Evolutionary conservation across 2,797 vertebrate genomes (phyloP).

Genomic region (Eospalax fontanierii): DNA sequence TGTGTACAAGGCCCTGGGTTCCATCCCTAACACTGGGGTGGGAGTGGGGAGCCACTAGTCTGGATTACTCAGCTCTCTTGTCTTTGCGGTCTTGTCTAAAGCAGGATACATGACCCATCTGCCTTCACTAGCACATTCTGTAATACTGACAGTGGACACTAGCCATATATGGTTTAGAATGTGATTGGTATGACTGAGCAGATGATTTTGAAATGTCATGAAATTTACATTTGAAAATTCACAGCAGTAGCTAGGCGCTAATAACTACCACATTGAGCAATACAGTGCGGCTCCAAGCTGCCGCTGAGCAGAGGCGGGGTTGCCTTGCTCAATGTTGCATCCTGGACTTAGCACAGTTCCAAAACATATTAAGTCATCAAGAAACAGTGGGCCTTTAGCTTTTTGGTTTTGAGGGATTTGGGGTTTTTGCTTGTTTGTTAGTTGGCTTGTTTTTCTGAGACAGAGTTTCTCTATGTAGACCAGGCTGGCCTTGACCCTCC

Average conservation of each 20-base stretch:
- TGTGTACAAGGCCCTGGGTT: background rate
- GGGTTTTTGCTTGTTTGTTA: background rate
- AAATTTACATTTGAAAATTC: background rate
- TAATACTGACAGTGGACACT: background rate
- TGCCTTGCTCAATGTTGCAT: background rate
- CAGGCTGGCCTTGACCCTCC: background rate
- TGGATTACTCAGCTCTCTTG: background rate
- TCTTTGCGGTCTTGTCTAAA: background rate
- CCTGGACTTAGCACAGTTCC: background rate
- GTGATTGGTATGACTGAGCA: background rate
- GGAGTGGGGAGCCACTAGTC: background rate
- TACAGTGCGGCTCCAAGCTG: background rate
- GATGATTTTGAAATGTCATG: background rate
- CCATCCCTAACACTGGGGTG: background rate
- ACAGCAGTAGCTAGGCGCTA: background rate
- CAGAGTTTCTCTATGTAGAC: background rate
- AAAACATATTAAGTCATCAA: background rate
- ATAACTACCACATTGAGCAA: background rate
- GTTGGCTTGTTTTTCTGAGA: background rate
- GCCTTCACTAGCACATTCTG: background rate
- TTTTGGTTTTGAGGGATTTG: background rate
- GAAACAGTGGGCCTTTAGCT: background rate
- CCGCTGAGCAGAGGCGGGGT: background rate
- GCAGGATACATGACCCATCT: background rate
- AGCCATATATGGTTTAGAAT: background rate